phyloP scores from a whole-genome alignment of 2,888 invertebrate species.

The Branchipolynoe longqiensis region DNA sequence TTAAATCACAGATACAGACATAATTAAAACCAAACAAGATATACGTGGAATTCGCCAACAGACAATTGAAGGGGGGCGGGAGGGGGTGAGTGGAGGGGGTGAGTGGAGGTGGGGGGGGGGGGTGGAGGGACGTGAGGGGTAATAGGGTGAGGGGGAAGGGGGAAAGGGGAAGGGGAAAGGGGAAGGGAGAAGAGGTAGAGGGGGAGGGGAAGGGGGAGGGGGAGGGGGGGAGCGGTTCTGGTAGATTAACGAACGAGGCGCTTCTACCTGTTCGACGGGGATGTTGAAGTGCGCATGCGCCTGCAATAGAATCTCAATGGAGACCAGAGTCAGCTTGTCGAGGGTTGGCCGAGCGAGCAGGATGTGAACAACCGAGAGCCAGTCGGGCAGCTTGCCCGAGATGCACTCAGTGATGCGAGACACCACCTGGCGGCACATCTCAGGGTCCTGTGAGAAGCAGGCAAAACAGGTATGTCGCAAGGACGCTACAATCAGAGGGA shows the following conservation, averaged over 20 bases:
- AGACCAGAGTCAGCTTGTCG: slow-evolving; percentile 72
- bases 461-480: no score
- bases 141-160: background rate
- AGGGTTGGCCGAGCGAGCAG: slow-evolving; percentile 70
- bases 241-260: no score
- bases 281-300: slow-evolving; percentile 71
- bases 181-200: no score
- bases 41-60: no score
- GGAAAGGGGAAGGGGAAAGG: no score
- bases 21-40: no score
- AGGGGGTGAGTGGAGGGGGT: no score
- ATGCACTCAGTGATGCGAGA: slow-evolving; percentile 60
- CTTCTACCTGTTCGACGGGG: slow-evolving; percentile 72
- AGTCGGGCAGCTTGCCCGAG: slow-evolving; percentile 67
- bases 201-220: background rate
- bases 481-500: no score
- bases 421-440: slow-evolving; percentile 54
- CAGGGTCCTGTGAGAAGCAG: slow-evolving; percentile 54
- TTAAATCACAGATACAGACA: no score
- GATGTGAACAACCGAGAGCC: slow-evolving; percentile 70
- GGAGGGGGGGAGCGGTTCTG: background rate
- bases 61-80: no score
- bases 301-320: slow-evolving; percentile 71
- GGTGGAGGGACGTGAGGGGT: no score
- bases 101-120: no score